Evolutionary conservation across 2,888 invertebrate genomes (phyloP), one percentile per base, ranked within the genome.

Genomic region (Dexiosoma caninum): DNA sequence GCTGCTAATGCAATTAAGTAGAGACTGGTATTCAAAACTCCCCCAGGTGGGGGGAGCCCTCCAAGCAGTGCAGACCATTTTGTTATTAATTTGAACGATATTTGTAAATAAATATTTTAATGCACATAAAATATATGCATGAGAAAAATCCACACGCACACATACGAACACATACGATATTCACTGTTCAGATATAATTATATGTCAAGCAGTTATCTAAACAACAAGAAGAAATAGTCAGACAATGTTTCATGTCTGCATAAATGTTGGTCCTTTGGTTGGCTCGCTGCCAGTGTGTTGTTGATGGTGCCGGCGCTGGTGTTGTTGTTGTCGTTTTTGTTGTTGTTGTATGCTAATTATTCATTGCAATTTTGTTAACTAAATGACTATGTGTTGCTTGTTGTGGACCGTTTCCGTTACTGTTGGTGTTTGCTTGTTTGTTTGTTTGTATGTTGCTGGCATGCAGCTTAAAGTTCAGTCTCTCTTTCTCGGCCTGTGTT

Each of bases 301-400:
- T 5, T 30, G 30, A 16, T 44, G 7, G 16, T 8, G 30, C 7
- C 14, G 12, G 9, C 30, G 16, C 30, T 53, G 53, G 14, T 53
- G 30, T 10, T 59, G 59, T 32, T 62, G 8, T 14, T 16, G 1
- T n/a, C 35, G 46, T 21, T 23, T 30, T 21, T 67, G 55, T 7
- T 49, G 23, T 32, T 64, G 66, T 49, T 49, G 57, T 57, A 55
- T 77, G 62, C 75, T 75, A 79, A 75, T 75, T 70, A 75, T 75
- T 79, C 53, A 70, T 66, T 70, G 59, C 64, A 70, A 66, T 75
- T 75, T 79, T 70, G 69, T 75, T 66, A 66, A 59, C 57, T 67
- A 72, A 72, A 72, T 69, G 40, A 49, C 49, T 42, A 32, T 70
- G 53, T 55, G 46, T 27, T 27, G 6, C n/a, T 37, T 42, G 42